Percentiles rank a stretch among this genome's conserved stretches.
Evolutionary conservation across 1,140 invertebrate species (phyloP).

Genomic region (Cydia pomonella): DNA sequence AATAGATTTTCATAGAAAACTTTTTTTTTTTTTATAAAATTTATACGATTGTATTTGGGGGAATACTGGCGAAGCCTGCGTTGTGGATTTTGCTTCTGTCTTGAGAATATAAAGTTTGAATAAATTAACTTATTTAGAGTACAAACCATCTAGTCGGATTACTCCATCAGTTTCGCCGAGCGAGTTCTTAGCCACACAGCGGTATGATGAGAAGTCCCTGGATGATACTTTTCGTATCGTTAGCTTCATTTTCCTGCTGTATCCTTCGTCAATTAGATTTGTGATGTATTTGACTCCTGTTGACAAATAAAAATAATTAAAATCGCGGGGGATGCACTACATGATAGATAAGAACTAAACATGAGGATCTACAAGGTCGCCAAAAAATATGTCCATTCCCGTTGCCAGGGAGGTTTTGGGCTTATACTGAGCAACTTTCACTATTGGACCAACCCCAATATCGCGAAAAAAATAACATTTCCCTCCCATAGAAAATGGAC

Average conservation of each 20-base stretch:
- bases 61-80: too few relatives aligned
- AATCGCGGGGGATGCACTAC: background rate
- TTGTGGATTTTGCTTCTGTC: too few relatives aligned
- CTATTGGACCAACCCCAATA: too few relatives aligned
- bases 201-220: constrained; percentile 92
- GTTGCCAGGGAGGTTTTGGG: too few relatives aligned
- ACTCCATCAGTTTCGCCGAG: constrained; percentile 95
- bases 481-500: too few relatives aligned
- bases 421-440: too few relatives aligned
- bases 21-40: background rate
- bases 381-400: too few relatives aligned
- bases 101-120: too few relatives aligned
- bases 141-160: constrained; percentile 94
- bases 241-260: constrained; percentile 94
- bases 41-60: too few relatives aligned
- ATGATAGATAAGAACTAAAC: background rate
- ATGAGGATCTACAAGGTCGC: too few relatives aligned
- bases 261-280: constrained; percentile 88
- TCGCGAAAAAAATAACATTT: too few relatives aligned
- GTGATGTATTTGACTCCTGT: constrained; percentile 94
- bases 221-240: constrained; percentile 90
- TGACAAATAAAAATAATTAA: constrained; percentile 32
- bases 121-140: background rate
- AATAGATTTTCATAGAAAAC: background rate
- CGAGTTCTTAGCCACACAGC: constrained; percentile 96